Conservation (phyloP, 1,140 invertebrate genomes). For the Trichoplusia ni region DNA sequence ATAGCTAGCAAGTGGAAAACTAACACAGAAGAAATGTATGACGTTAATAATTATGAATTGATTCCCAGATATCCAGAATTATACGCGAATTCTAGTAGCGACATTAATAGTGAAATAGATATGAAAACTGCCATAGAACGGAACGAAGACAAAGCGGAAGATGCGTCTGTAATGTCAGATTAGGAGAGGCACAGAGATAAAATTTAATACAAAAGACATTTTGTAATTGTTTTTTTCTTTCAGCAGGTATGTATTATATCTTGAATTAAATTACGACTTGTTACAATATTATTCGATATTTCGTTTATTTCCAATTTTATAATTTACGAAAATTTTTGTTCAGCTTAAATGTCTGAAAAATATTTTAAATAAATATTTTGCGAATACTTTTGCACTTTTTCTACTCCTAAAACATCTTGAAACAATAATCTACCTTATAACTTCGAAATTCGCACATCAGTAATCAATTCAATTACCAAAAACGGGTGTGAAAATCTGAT, state of each 20-base stretch:
- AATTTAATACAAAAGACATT: too few relatives aligned
- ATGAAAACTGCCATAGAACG: conserved; percentile 15
- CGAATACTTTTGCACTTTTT: too few relatives aligned
- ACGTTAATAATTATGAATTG: conserved; percentile 63
- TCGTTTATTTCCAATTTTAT: too few relatives aligned
- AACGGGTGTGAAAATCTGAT: conserved; percentile 73
- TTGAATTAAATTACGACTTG: too few relatives aligned
- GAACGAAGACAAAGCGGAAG: neutral
- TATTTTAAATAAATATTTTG: too few relatives aligned
- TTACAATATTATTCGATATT: too few relatives aligned
- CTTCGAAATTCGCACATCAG: conserved; percentile 14
- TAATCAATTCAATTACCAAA: conserved; percentile 39
- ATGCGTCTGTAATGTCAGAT: neutral
- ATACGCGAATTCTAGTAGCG: conserved; percentile 45
- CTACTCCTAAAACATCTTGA: neutral
- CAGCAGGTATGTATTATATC: too few relatives aligned
- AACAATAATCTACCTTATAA: neutral
- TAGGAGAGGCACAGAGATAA: too few relatives aligned
- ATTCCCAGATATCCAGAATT: conserved; percentile 68
- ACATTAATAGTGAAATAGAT: conserved; percentile 39
- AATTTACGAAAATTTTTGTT: too few relatives aligned
- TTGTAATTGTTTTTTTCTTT: too few relatives aligned
- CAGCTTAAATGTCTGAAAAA: too few relatives aligned
- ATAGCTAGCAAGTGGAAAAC: conserved; percentile 70
- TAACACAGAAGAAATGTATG: conserved; percentile 47